phyloP scores from a whole-genome alignment of 2,797 vertebrate genomes.

The Melanotaenia trifasciata region DNA sequence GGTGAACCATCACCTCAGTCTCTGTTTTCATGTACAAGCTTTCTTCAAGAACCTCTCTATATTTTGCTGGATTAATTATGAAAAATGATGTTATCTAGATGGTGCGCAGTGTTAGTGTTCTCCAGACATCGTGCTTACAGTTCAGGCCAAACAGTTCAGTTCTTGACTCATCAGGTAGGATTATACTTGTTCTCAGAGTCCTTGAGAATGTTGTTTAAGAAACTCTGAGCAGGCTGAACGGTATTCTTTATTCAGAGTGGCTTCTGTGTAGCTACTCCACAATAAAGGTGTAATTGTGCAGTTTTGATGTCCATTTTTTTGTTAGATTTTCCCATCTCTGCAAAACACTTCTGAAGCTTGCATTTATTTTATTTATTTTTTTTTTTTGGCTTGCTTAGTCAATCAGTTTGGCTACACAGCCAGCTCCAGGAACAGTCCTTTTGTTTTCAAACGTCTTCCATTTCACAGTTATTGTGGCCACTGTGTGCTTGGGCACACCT shows the following conservation, averaged over 20 bases:
- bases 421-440: background rate
- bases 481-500: background rate
- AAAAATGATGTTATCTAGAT: background rate
- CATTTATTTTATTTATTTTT: no score
- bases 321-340: background rate
- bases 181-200: background rate
- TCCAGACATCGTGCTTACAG: background rate
- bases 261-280: background rate
- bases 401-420: background rate
- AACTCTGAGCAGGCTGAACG: background rate
- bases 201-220: background rate
- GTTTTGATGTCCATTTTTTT: background rate
- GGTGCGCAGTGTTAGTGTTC: background rate
- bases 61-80: conserved; percentile 1
- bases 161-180: background rate
- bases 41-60: conserved; percentile 1
- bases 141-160: background rate
- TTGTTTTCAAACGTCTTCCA: background rate
- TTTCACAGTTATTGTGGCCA: background rate
- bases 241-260: background rate
- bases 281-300: background rate
- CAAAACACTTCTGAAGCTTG: background rate
- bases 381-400: no score
- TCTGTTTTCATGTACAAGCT: background rate
- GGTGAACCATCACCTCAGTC: background rate